A percentile compares a stretch with the other conserved stretches of the same genome.
phyloP scores from a whole-genome alignment of 2,797 vertebrate species.

The Emys orbicularis region DNA sequence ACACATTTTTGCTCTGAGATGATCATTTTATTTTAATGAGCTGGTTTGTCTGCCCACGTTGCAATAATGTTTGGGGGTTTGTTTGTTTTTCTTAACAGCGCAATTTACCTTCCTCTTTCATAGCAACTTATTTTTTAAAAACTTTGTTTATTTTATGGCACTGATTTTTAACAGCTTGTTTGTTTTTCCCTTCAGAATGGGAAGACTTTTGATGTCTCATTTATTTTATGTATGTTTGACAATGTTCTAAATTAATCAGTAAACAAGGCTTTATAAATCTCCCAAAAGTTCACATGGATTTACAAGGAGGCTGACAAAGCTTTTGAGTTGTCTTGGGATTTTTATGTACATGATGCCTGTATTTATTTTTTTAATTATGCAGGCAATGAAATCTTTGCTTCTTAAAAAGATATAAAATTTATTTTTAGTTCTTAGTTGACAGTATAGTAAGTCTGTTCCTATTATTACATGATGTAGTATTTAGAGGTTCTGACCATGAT shows the following conservation, averaged over 20 bases:
- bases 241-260: neutral
- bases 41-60: neutral
- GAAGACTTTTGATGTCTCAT: neutral
- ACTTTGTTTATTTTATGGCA: neutral
- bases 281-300: neutral
- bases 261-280: too few relatives aligned
- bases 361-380: neutral
- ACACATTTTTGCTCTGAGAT: neutral
- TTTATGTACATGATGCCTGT: neutral
- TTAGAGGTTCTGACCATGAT: fast-evolving
- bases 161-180: neutral
- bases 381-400: fast-evolving
- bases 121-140: neutral
- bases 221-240: neutral
- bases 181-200: neutral
- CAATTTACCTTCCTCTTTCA: neutral
- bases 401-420: neutral
- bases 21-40: neutral
- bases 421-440: neutral
- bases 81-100: neutral
- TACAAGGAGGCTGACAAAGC: neutral
- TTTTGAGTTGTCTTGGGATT: neutral
- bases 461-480: fast-evolving
- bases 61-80: neutral
- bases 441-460: neutral